Base-by-base conservation (phyloP, 2,797 vertebrate species). In the Malacoctenus gilli region DNA sequence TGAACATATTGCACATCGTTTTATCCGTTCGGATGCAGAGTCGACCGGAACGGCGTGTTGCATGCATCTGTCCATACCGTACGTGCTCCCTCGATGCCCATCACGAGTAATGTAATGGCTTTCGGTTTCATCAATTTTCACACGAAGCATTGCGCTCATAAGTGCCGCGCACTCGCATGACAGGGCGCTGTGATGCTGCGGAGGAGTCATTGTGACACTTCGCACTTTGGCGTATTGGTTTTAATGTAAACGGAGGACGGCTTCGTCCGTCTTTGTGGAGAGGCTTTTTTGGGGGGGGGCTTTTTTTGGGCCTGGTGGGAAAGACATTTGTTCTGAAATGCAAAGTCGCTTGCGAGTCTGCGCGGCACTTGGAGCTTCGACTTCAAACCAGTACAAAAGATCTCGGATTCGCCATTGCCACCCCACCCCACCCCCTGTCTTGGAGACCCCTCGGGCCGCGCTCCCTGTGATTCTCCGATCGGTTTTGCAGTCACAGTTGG, bases 401-500 rank as follows among this genome's bases (percentile, higher is more conserved):
- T 48, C 25, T 47, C 43, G 23, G 6, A 60, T 59, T 59, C 60
- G 19, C 20, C 14, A 40, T 41, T n/a, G n/a, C n/a, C n/a, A 15
- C 54, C 54, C 37, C 41, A 40, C 51, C 67, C 71, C 28, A 58
- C 25, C 5, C 25, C 25, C 58, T 32, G 58, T 68, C 38, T 35
- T 1, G 67, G 58, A 59, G 41, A 83, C 61, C 60, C 68, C 61
- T 69, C 28, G 36, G 71, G 72, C 63, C 56, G 25, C 50, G 74
- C 28, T 44, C 28, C 40, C 31, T 15, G 20, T 76, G 77, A 79
- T 75, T 80, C 83, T 54, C 49, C 9, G 31, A 60, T 64, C 70
- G 73, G 47, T 41, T 81, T 78, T 59, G 62, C 62, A 67, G 55
- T 44, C 59, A 80, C 71, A 84, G 49, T 53, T 59, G 39, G 41